These are phyloP conservation scores for Butorides virescens DNA, from an alignment of 2,113 vertebrate species.

Conservation along the genomic window DNA sequence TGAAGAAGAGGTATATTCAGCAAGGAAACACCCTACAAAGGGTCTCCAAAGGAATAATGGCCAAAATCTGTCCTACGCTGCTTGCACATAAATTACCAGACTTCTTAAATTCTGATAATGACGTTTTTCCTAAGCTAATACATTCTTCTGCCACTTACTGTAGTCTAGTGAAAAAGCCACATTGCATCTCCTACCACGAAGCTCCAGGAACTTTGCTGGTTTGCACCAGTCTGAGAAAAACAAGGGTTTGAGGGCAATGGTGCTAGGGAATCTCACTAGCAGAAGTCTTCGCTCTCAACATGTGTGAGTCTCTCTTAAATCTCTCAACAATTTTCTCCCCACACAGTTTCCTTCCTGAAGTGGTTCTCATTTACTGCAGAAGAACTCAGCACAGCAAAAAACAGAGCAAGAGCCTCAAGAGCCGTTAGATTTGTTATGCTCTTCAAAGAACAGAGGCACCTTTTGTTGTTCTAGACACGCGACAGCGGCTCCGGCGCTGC, in stretches of 20 bases:
- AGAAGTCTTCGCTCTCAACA: neutral
- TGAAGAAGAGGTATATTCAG: neutral
- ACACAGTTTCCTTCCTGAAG: conserved; percentile 30
- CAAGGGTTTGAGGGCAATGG: neutral
- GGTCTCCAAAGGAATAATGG: neutral
- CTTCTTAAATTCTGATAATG: neutral
- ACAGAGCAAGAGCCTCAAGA: neutral
- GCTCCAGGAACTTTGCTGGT: neutral
- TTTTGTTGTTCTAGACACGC: neutral
- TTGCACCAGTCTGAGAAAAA: neutral
- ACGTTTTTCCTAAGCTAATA: neutral
- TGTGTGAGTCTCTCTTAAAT: neutral
- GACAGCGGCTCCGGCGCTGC: neutral
- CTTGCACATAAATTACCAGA: neutral
- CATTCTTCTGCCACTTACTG: neutral
- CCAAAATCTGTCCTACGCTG: neutral
- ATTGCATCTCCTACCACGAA: neutral
- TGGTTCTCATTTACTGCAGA: neutral
- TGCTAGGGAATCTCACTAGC: neutral
- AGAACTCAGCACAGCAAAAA: neutral
- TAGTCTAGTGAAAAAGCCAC: neutral
- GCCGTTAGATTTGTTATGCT: neutral
- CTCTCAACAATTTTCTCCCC: neutral
- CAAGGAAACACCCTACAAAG: neutral
- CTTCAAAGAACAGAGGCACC: conserved; percentile 24